Percentiles rank a stretch among this genome's conserved stretches.
Evolutionary conservation across 30 jellyfish, hydroid and myxozoan genomes (phyloP).

Genomic region (Aurelia sp.): DNA sequence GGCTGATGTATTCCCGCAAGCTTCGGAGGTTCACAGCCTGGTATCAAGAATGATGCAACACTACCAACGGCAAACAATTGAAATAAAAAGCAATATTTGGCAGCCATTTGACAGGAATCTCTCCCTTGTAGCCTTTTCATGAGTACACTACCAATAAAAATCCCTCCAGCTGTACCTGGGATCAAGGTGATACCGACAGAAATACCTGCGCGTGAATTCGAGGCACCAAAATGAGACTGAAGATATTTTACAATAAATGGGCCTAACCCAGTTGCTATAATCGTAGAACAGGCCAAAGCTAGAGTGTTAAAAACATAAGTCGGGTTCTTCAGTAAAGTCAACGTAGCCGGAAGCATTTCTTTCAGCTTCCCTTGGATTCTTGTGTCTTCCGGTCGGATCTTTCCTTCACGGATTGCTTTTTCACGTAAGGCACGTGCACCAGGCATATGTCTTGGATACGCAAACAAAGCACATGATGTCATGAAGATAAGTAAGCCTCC

Average conservation of each 20-base stretch:
- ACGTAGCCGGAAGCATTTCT: slow-evolving; percentile 95
- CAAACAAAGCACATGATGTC: slow-evolving; percentile 94
- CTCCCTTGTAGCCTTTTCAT: slow-evolving; percentile 82
- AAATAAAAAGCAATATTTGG: slow-evolving; percentile 91
- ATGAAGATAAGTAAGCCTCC: slow-evolving; percentile 91
- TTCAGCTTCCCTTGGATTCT: slow-evolving; percentile 88
- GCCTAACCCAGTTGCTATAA: slow-evolving; percentile 98
- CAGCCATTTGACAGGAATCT: slow-evolving; percentile 91
- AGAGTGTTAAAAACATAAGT: slow-evolving; percentile 92
- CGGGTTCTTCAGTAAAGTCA: slow-evolving; percentile 84
- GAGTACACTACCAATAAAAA: slow-evolving; percentile 88
- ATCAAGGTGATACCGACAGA: slow-evolving; percentile 95
- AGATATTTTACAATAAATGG: slow-evolving; percentile 95
- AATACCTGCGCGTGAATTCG: slow-evolving; percentile 95
- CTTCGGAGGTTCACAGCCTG: slow-evolving; percentile 92
- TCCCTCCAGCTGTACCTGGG: slow-evolving; percentile 99
- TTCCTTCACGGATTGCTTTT: slow-evolving; percentile 93
- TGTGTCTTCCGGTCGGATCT: slow-evolving; percentile 92
- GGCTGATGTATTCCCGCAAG: slow-evolving; percentile 93
- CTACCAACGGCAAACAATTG: slow-evolving; percentile 92
- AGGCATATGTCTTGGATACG: slow-evolving; percentile 98
- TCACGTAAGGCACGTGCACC: slow-evolving; percentile 90
- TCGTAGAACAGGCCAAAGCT: slow-evolving; percentile 85
- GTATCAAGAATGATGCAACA: slow-evolving; percentile 86
- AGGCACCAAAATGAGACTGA: slow-evolving; percentile 95